Conservation (phyloP, 1,140 invertebrate species). For the Drosophila arizonae region DNA sequence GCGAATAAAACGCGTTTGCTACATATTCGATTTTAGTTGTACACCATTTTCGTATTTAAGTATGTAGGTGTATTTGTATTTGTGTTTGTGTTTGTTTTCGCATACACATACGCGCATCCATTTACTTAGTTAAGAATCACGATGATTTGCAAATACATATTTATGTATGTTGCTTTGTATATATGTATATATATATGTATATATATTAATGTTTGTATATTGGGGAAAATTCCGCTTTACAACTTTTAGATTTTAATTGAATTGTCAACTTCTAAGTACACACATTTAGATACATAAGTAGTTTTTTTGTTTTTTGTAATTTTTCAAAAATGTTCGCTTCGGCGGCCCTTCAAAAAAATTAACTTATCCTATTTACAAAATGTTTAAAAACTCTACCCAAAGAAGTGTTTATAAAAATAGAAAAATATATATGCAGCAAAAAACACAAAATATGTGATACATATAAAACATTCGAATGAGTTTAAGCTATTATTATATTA, state of each 20-base stretch:
- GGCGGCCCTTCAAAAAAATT: slow-evolving; percentile 34
- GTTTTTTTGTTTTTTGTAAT: slow-evolving; percentile 26
- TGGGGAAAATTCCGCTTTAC: slow-evolving; percentile 36
- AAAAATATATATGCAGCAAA: slow-evolving; percentile 40
- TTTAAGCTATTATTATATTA: neutral
- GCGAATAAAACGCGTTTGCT: slow-evolving; percentile 59
- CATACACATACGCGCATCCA: slow-evolving; percentile 10
- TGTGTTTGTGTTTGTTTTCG: slow-evolving; percentile 21
- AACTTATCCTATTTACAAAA: slow-evolving; percentile 72
- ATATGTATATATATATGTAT: slow-evolving; percentile 54
- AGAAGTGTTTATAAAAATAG: slow-evolving; percentile 22
- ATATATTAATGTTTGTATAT: slow-evolving; percentile 49
- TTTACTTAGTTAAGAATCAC: slow-evolving; percentile 65
- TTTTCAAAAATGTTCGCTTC: slow-evolving; percentile 14
- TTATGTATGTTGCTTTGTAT: slow-evolving; percentile 38
- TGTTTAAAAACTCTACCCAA: slow-evolving; percentile 39
- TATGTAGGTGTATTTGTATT: slow-evolving; percentile 16
- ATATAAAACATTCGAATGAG: neutral
- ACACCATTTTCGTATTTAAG: slow-evolving; percentile 2
- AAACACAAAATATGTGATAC: slow-evolving; percentile 17
- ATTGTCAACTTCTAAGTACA: slow-evolving; percentile 61
- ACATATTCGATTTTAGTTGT: slow-evolving; percentile 50
- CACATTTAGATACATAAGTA: slow-evolving; percentile 67
- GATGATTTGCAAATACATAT: slow-evolving; percentile 66
- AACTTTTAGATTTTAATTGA: slow-evolving; percentile 54